Evolutionary conservation across 2,113 vertebrate species (phyloP).

Genomic region (Nettapus auritus): DNA sequence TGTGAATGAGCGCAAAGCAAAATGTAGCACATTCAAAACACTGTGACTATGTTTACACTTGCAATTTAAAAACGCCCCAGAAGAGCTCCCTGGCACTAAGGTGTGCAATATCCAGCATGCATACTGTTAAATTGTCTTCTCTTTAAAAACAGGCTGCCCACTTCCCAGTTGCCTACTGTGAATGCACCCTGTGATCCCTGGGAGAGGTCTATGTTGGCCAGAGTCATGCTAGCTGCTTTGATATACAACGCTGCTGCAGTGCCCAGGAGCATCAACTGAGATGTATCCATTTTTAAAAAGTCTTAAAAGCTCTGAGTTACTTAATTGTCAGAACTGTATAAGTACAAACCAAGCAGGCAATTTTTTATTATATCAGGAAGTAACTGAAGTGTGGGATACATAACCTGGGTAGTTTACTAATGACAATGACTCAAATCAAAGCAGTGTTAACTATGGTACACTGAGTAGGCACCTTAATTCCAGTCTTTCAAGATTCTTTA

Average conservation of each 20-base stretch:
- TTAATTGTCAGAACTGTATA: background rate
- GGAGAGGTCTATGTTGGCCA: background rate
- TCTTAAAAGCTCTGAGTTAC: background rate
- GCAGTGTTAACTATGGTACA: rapidly evolving
- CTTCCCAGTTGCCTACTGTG: background rate
- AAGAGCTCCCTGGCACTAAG: background rate
- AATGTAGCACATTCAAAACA: background rate
- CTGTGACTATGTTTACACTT: background rate
- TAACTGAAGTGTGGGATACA: background rate
- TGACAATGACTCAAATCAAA: background rate
- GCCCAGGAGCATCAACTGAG: background rate
- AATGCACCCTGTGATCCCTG: rapidly evolving
- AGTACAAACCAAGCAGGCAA: background rate
- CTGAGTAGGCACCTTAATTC: background rate
- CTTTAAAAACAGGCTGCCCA: background rate
- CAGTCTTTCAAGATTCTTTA: background rate
- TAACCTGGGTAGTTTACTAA: background rate
- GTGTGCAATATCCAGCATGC: background rate
- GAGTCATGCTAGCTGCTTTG: background rate
- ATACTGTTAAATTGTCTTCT: background rate
- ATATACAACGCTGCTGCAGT: background rate
- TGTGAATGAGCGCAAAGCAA: background rate
- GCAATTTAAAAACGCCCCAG: background rate
- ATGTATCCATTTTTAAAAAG: background rate
- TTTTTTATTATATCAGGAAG: background rate